These are phyloP conservation scores for Sarcophilus harrisii DNA, from an alignment of 2,797 vertebrate genomes.

Conservation along the genomic window DNA sequence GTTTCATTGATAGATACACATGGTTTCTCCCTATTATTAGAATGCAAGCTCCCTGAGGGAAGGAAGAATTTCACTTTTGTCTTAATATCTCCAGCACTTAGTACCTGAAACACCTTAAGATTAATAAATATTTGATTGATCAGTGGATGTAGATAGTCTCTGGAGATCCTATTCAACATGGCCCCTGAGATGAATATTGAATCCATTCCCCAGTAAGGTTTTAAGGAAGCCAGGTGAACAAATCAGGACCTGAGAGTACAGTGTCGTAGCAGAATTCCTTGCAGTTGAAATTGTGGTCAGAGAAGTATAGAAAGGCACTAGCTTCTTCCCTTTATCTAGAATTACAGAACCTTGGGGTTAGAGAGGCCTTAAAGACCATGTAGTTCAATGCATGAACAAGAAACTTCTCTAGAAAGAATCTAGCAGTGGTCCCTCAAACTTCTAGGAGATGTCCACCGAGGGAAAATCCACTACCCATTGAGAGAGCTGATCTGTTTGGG, in stretches of 20 bases:
- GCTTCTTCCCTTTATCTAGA: neutral
- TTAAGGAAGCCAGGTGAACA: neutral
- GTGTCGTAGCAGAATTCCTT: neutral
- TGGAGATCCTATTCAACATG: neutral
- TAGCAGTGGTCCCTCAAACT: neutral
- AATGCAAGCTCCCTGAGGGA: neutral
- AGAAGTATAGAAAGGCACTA: neutral
- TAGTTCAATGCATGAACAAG: neutral
- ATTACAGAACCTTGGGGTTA: neutral
- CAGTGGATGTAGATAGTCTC: neutral
- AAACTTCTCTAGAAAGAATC: neutral
- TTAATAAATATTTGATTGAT: neutral
- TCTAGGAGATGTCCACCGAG: neutral
- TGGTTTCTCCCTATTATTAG: neutral
- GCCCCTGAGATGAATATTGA: neutral
- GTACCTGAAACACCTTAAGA: neutral
- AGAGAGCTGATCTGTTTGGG: neutral
- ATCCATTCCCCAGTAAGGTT: neutral
- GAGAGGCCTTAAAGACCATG: neutral
- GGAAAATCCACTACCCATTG: neutral
- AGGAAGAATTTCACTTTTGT: neutral
- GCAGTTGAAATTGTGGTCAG: neutral
- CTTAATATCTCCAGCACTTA: neutral
- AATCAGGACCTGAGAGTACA: neutral
- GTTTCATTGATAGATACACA: neutral